Evolutionary conservation across 2,113 vertebrate genomes (phyloP).

Genomic region (Cichladusa arquata): DNA sequence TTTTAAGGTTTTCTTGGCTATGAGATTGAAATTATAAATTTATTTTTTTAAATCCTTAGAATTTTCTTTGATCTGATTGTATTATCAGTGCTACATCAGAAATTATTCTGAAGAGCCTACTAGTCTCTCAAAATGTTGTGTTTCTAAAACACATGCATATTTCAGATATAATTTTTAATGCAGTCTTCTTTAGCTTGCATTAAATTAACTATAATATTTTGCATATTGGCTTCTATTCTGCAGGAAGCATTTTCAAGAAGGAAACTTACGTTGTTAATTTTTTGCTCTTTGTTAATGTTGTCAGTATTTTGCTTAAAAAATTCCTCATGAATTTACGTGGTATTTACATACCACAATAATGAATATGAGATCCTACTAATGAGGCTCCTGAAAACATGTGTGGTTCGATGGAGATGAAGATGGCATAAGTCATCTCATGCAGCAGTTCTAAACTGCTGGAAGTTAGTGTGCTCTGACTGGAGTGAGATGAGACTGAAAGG

Average conservation of each 20-base stretch:
- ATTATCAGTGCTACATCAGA: background rate
- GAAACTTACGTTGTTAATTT: background rate
- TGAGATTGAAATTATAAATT: background rate
- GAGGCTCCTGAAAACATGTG: background rate
- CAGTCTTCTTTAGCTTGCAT: background rate
- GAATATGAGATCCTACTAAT: background rate
- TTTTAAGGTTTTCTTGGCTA: background rate
- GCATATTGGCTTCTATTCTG: background rate
- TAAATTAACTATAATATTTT: background rate
- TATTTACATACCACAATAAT: background rate
- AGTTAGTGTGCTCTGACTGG: background rate
- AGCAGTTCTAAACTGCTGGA: background rate
- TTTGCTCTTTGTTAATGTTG: background rate
- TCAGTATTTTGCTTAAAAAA: background rate
- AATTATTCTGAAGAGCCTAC: background rate
- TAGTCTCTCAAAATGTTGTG: background rate
- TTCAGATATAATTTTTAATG: background rate
- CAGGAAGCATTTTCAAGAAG: background rate
- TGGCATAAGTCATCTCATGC: background rate
- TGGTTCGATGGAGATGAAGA: background rate
- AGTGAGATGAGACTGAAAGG: background rate
- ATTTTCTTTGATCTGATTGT: background rate
- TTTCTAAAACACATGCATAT: background rate
- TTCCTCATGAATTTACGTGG: background rate
- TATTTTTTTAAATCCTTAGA: background rate